Evolutionary conservation across 2,888 invertebrate species (phyloP).

Genomic region (Ormyrus pomaceus): DNA sequence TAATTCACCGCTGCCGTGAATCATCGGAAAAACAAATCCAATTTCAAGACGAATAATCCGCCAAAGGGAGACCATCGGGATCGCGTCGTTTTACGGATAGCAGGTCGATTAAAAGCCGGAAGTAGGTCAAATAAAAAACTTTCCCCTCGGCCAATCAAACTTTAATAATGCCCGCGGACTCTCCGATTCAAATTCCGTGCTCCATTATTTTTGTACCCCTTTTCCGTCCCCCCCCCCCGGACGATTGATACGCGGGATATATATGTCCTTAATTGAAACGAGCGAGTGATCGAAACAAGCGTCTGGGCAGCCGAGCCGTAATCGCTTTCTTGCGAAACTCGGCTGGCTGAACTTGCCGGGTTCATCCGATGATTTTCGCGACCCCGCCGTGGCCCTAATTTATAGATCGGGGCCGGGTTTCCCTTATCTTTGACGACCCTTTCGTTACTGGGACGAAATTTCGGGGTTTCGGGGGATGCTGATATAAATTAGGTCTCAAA

Average conservation of each 20-base stretch:
- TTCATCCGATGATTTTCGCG: slow-evolving; percentile 32
- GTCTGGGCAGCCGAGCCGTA: background rate
- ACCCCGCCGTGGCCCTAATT: slow-evolving; percentile 13
- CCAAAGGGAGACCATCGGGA: too few species aligned
- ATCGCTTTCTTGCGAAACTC: background rate
- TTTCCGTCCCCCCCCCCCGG: background rate
- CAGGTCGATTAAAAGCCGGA: slow-evolving; percentile 1
- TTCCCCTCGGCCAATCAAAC: background rate
- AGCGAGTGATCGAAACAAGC: background rate
- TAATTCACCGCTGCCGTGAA: too few species aligned
- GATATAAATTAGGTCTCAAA: too few species aligned
- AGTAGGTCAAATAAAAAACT: slow-evolving; percentile 33
- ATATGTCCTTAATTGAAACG: slow-evolving; percentile 5
- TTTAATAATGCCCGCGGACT: background rate
- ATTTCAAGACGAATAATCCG: too few species aligned
- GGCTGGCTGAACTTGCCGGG: slow-evolving; percentile 34
- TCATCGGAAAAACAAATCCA: too few species aligned
- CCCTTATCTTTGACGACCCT: background rate
- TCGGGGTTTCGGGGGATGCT: too few species aligned
- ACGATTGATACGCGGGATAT: background rate
- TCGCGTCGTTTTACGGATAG: background rate
- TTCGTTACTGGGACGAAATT: too few species aligned
- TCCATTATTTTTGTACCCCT: background rate
- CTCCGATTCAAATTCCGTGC: too few species aligned
- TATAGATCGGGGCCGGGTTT: background rate